These are phyloP conservation scores for Pogonocherus hispidulus DNA, from an alignment of 2,888 invertebrate genomes.

Conservation along the genomic window DNA sequence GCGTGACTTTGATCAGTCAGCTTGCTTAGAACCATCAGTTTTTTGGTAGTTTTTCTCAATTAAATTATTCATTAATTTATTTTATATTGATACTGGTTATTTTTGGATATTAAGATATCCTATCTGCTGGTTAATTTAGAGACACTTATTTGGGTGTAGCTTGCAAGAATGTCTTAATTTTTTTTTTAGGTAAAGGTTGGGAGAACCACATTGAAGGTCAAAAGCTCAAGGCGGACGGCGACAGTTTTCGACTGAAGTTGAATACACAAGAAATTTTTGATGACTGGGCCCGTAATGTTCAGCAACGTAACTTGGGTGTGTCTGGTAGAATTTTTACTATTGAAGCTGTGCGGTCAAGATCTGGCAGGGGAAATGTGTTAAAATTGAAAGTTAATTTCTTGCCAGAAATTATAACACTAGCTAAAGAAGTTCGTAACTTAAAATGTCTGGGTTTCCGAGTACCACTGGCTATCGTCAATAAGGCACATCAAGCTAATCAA, in stretches of 20 bases:
- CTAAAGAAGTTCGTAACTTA: constrained; percentile 97
- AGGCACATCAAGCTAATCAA: constrained; percentile 98
- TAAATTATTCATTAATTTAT: too few species aligned
- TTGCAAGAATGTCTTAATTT: neutral
- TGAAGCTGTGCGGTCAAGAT: constrained; percentile 83
- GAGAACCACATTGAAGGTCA: constrained; percentile 99
- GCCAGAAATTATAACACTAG: constrained; percentile 97
- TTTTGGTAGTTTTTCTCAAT: too few species aligned
- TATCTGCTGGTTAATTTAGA: too few species aligned
- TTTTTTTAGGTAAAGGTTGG: constrained; percentile 89
- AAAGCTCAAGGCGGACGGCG: constrained; percentile 96
- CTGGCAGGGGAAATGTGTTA: constrained; percentile 86
- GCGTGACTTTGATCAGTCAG: too few species aligned
- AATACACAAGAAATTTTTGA: constrained; percentile 98
- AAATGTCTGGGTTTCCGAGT: constrained; percentile 97
- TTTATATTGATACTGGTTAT: too few species aligned
- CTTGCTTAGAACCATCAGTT: too few species aligned
- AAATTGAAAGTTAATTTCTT: constrained; percentile 95
- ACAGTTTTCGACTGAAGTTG: constrained; percentile 95
- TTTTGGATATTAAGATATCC: too few species aligned
- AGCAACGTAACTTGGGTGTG: constrained; percentile 94
- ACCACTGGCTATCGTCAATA: constrained; percentile 97
- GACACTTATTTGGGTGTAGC: too few species aligned
- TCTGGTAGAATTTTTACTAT: constrained; percentile 95
- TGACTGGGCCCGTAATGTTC: constrained; percentile 96